Base-by-base conservation (phyloP, 2,113 vertebrate genomes). In the Cnemophilus loriae region DNA sequence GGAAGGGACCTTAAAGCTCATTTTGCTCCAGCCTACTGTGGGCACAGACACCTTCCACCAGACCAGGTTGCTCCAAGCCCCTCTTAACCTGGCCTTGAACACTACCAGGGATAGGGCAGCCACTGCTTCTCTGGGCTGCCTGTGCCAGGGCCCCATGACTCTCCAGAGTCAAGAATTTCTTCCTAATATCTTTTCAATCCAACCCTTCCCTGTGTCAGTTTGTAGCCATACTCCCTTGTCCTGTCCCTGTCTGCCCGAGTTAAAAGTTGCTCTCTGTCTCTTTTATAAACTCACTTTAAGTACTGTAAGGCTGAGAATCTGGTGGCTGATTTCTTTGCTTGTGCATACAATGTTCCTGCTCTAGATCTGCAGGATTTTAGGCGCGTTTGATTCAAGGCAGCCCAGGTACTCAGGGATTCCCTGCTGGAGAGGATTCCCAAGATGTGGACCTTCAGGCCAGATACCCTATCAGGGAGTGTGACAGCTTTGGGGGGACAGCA, bases 401-500 rank as follows among this genome's bases (percentile, higher is more conserved):
- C 41, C 28, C 52, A 32, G 39, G 26, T 28, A 15, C 41, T 15
- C 2, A 5, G 10, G 12, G 23, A 16, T 7, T 78, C 37, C 74
- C 3, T 7, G 41, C 8, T 16, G 30, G 56, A 5, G 17, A 50
- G 30, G 20, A 42, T 71, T 47, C 27, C 55, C 1, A 2, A 7
- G 39, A 23, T 16, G 12, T 4, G 53, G 35, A 23, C 5, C 13
- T 28, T 79, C 3, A 4, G 41, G 30, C 6, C 60, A 46, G 41
- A 2, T 1, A 12, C 20, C 37, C 7, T 39, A 32, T 9, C 33
- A 19, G 27, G 64, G 39, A 65, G 24, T 0, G n/a, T 44, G 82
- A 6, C 73, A 10, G 1, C 9, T 3, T 2, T 0, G 5, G 3
- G 26, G 35, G 41, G 6, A 39, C 65, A 37, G 56, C 28, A 6